Evolutionary conservation across 2,888 invertebrate species (phyloP), one percentile per base, ranked within the genome.

Genomic region (Trissolcus brochymenae): DNA sequence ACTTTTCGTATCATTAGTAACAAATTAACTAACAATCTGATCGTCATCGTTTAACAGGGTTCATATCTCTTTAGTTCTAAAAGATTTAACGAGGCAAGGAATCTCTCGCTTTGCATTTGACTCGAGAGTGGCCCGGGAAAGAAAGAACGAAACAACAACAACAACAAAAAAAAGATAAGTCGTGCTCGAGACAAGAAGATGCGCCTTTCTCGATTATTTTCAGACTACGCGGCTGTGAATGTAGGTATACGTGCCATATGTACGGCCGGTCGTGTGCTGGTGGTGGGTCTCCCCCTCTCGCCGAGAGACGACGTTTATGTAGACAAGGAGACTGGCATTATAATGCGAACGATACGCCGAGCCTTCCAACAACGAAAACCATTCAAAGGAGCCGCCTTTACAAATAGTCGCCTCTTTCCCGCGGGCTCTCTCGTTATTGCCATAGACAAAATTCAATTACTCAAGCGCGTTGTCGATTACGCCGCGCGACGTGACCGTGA

Each of bases 361-460:
- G 77, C 64, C 76, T 77, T 72, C 77, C 68, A 75, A 72, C 78
- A 68, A 75, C 71, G 80, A 78, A 77, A 66, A 53, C 78, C 80
- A 75, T 80, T 80, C 79, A 80, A 74, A 78, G 78, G 60, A 60
- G 71, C 78, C 70, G 76, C 74, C 76, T 79, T 72, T 78, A 77
- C 79, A 79, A 80, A 79, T 79, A 80, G 79, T 78, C 78, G 71
- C 77, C 64, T 71, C 35, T 35, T 57, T 75, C 71, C 74, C 68
- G 74, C 61, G 61, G 35, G 35, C 7, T 2, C 72, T 11, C 72
- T 68, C 76, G 67, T 71, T 67, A 67, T 75, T 74, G 74, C 76
- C 66, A 79, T 80, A 76, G 80, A 80, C 60, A 51, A 81, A 77
- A 81, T 81, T 80, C 78, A 81, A 80, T 80, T 79, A 72, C 70